phyloP scores from a whole-genome alignment of 2,113 vertebrate genomes.

The Rhinolophus sinicus region DNA sequence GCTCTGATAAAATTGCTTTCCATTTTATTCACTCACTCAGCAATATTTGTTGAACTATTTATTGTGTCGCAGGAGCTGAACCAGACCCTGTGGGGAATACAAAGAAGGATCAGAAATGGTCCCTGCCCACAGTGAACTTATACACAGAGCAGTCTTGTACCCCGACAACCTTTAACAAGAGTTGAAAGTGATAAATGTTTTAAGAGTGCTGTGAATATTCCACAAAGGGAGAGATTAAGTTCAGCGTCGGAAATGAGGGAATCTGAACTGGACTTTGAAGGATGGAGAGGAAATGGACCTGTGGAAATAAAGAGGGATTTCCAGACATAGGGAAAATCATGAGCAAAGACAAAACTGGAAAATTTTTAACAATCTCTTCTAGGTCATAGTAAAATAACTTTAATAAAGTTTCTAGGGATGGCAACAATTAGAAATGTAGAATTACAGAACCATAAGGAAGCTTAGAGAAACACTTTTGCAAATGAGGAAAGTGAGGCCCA shows the following conservation, averaged over 20 bases:
- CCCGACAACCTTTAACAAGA: not conserved
- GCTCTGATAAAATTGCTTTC: not conserved
- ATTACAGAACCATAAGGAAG: not conserved
- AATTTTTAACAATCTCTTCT: not conserved
- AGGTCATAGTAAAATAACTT: conserved; percentile 12
- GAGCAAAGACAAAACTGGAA: not conserved
- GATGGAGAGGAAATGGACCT: not conserved
- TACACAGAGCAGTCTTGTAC: not conserved
- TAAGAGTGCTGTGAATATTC: not conserved
- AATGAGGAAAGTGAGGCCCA: not conserved
- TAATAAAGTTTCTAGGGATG: conserved; percentile 16
- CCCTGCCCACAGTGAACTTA: not conserved
- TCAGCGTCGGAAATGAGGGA: not conserved
- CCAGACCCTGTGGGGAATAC: not conserved
- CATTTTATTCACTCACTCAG: not conserved
- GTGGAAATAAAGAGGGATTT: conserved; percentile 12
- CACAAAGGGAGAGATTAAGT: not conserved
- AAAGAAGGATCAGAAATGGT: not conserved
- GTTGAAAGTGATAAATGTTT: not conserved
- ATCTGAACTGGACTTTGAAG: not conserved
- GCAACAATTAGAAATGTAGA: not conserved
- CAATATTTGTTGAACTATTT: not conserved
- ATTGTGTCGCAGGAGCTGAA: not conserved
- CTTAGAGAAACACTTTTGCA: not conserved
- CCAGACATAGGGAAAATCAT: not conserved